A percentile compares a stretch with the other conserved stretches of the same genome.
Evolutionary conservation across 1,140 invertebrate genomes (phyloP).

Genomic region (Lordiphosa collinella): DNA sequence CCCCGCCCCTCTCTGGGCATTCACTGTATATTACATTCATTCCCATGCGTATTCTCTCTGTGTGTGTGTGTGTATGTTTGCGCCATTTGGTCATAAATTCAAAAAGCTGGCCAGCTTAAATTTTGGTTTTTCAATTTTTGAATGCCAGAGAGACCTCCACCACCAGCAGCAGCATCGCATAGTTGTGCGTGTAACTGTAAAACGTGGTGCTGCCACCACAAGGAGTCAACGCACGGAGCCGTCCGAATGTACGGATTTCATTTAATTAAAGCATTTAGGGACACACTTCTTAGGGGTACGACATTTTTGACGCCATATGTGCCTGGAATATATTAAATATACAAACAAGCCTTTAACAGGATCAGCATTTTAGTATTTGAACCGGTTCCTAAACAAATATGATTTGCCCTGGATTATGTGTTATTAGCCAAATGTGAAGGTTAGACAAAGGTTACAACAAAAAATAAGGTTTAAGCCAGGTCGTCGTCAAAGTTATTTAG

Average conservation of each 20-base stretch:
- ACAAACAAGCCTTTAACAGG: constrained; percentile 50
- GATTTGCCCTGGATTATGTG: constrained; percentile 31
- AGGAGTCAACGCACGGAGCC: constrained; percentile 38
- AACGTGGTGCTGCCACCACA: constrained; percentile 42
- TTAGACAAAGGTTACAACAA: constrained; percentile 26
- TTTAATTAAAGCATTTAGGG: constrained; percentile 72
- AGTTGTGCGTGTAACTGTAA: constrained; percentile 74
- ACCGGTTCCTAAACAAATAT: constrained; percentile 59
- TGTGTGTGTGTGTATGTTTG: constrained; percentile 28
- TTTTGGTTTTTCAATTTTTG: constrained; percentile 78
- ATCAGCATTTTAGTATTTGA: constrained; percentile 26
- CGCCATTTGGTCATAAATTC: constrained; percentile 75
- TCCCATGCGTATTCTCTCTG: constrained; percentile 60
- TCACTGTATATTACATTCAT: constrained; percentile 43
- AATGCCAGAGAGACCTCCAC: constrained; percentile 53
- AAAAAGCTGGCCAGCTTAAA: constrained; percentile 76
- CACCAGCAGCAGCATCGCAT: constrained; percentile 29
- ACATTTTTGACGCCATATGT: constrained; percentile 70
- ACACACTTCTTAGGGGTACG: constrained; percentile 22
- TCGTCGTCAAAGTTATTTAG: constrained; percentile 70
- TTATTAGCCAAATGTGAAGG: constrained; percentile 44
- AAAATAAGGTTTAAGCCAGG: constrained; percentile 47
- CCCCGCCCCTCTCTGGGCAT: background rate
- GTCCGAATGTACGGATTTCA: constrained; percentile 46
- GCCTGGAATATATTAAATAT: constrained; percentile 73